Evolutionary conservation across 2,888 invertebrate species (phyloP).

Genomic region (Dione vanillae): DNA sequence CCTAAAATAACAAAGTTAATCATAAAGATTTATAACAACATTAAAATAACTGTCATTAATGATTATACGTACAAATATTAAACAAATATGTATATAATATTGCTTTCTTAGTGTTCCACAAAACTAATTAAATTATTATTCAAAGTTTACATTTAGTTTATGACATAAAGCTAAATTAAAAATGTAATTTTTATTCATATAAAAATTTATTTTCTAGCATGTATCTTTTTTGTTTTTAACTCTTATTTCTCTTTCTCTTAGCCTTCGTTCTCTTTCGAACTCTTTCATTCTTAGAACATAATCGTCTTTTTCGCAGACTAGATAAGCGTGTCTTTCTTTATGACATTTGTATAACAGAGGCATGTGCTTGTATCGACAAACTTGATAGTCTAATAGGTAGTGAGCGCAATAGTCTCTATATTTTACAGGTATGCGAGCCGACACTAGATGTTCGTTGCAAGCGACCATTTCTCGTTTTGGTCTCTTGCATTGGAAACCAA

Average conservation of each 20-base stretch:
- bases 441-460: conserved; percentile 88
- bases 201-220: background rate
- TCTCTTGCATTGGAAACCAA: conserved; percentile 88
- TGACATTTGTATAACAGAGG: conserved; percentile 88
- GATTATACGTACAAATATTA: too few relatives aligned
- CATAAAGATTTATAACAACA: too few relatives aligned
- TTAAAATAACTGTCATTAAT: too few relatives aligned
- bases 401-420: conserved; percentile 94
- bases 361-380: conserved; percentile 88
- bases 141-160: background rate
- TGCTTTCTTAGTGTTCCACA: background rate
- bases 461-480: conserved; percentile 89
- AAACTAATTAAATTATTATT: background rate
- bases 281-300: conserved; percentile 83
- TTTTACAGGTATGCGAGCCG: conserved; percentile 87
- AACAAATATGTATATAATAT: background rate
- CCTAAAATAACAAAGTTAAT: conserved; percentile 59
- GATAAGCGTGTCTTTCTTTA: conserved; percentile 88
- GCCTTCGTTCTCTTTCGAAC: conserved; percentile 70
- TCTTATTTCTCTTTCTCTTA: conserved; percentile 64
- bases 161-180: background rate
- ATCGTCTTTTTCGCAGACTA: conserved; percentile 92
- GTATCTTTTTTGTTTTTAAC: conserved; percentile 47
- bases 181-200: background rate
- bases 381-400: conserved; percentile 85